Evolutionary conservation across 2,113 vertebrate species (phyloP), one percentile per base, ranked within the genome.

Genomic region (Probosciger aterrimus): DNA sequence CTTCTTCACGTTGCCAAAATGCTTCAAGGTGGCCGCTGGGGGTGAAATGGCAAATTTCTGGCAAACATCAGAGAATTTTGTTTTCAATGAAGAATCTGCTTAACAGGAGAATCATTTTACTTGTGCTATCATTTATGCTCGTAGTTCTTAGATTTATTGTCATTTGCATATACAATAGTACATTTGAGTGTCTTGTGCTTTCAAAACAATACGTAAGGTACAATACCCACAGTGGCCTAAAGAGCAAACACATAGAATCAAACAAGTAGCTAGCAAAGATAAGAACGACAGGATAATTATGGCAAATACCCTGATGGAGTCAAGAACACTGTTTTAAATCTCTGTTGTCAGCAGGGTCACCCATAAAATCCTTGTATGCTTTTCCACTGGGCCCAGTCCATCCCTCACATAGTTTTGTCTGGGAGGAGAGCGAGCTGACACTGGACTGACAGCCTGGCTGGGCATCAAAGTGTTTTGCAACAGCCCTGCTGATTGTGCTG

Each of bases 41-140:
- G 60, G 77, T 86, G 44, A 77, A 95, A 93, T 82, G 64, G 78
- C 67, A 83, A 88, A 87, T 91, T 95, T 94, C 90, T 95, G 84
- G 70, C 82, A 69, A 79, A 53, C 49, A 28, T 74, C 53, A 67
- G 41, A 62, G 23, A 67, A 63, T 59, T 77, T 90, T 76, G 41
- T 92, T 86, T 92, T 77, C 90, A 83, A 18, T 73, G 46, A 85
- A 93, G 82, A 88, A 57, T 88, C 82, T 93, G 73, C 92, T 88
- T 88, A 90, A 39, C 49, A 77, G 60, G 68, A 88, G 71, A 90
- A 50, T 53, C 27, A 28, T 81, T 96, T 91, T 70, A 67, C 68
- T 76, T 88, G 78, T 55, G 30, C 37, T 74, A 2, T 90, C 49
- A 77, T 80, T 95, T 96, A 41, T 83, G 33, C 60, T 82, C 30